Base-by-base conservation (phyloP, 2,113 vertebrate genomes). In the Clarias batrachus region DNA sequence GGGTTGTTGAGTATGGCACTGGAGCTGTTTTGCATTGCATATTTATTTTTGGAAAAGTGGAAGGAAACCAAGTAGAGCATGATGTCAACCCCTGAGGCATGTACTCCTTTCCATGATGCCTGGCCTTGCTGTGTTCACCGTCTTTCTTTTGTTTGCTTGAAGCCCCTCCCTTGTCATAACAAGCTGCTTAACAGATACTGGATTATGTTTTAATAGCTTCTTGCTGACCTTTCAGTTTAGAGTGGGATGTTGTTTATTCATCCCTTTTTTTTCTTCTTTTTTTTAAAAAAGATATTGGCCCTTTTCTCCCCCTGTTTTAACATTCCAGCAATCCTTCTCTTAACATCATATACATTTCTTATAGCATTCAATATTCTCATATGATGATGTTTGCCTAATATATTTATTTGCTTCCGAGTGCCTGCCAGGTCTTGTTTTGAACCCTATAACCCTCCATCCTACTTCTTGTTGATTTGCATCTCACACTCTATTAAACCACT, bases 41-140 rank as follows among this genome's bases (percentile, higher is more conserved):
- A 63, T 48, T 33, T 56, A 27, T 57, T 84, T 86, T 86, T 87
- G 68, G 30, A 25, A 37, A 14, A 37, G 23, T 27, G 66, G 85
- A 65, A 30, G 81, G 79, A 85, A 76, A 87, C 87, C 63, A 82
- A 88, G 85, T 74, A 88, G 77, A 90, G 93, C 92, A 93, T 92
- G 91, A 90, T 82, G 88, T 86, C 88, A 85, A 17, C 63, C 82
- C 63, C 56, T 73, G 54, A 48, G 77, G 76, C 90, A 87, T 86
- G 86, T n/a, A 52, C 66, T 71, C 27, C 84, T 77, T 73, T 83
- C 76, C 52, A 88, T 81, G 81, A 81, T 59, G 65, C 66, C 77
- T 87, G 74, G 57, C 33, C 37, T 76, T 60, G 82, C 66, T 62
- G 10, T 85, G 79, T 78, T 82, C 37, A 48, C 33, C 17, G 57